Conservation (phyloP, 2,888 invertebrate genomes). For the Synergus itoensis region DNA sequence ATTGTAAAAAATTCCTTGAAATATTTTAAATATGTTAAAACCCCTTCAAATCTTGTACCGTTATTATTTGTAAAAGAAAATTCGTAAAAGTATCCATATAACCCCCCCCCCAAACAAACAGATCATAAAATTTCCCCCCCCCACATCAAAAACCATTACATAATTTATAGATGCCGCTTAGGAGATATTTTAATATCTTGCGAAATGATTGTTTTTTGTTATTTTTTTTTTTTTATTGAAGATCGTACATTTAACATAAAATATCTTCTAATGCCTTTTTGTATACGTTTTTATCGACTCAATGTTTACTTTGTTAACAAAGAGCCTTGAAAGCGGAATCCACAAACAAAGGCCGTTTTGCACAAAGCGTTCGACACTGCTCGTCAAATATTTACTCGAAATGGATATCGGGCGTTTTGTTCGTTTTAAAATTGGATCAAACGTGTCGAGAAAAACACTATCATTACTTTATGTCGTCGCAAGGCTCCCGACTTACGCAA, state of each 20-base stretch:
- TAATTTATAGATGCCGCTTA: background rate
- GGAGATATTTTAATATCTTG: background rate
- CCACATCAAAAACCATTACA: no score
- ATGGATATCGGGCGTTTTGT: slow-evolving; percentile 29
- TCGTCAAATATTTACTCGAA: slow-evolving; percentile 25
- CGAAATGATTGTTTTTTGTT: background rate
- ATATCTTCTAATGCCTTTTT: background rate
- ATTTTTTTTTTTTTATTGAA: background rate
- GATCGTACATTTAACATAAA: background rate
- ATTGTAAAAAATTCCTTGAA: no score
- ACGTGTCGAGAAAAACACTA: slow-evolving; percentile 2
- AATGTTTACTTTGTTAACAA: slow-evolving; percentile 2
- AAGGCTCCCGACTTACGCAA: background rate
- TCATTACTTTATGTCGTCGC: background rate
- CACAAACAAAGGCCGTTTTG: slow-evolving; percentile 8
- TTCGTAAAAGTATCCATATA: no score
- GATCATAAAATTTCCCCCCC: no score
- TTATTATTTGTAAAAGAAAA: no score
- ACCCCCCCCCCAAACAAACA: no score
- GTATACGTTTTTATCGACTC: background rate
- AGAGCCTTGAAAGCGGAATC: slow-evolving; percentile 12
- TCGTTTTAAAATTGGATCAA: slow-evolving; percentile 21
- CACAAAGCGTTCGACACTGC: slow-evolving; percentile 6
- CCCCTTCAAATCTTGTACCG: no score
- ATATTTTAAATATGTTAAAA: no score